Evolutionary conservation across 1,140 invertebrate genomes (phyloP), one percentile per base, ranked within the genome.

Genomic region (Papilio helenus): DNA sequence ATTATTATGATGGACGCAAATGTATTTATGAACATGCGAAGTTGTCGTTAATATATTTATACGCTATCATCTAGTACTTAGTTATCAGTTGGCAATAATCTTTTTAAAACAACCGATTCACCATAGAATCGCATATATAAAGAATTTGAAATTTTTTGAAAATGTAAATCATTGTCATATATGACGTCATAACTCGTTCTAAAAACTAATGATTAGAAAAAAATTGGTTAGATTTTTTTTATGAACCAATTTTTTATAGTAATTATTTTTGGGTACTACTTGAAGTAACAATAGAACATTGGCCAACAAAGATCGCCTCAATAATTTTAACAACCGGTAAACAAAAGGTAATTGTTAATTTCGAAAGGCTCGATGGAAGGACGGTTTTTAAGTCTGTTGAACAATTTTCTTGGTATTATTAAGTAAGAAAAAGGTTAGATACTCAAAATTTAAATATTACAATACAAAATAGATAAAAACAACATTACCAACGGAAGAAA

Each of bases 321-420:
- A 26, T 34, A 26, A 65, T 65, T 65, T 65, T 65, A 65, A 65
- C 10, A 65, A 26, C 3, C 23, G 2, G 61, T 65, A 65, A 65
- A 65, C 61, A 65, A 65, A 65, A 65, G 61, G 5, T 65, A 65
- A 65, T 65, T 29, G 61, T 65, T 65, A 65, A 65, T 65, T 65
- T 65, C 61, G 12, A 34, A 65, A 34, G 14, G 26, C 61, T 65
- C 18, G 3, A 65, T 65, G 3, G 61, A 65, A 29, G 23, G 61
- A 65, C 16, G 61, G 23, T 29, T 65, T 61, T 65, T 65, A 65
- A 65, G 23, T 65, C 29, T 26, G 23, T 65, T 65, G 34, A 65
- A 65, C 26, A 65, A 65, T 65, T 65, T 29, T 65, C 61, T 16
- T 5, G 26, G 26, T 16, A 29, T 65, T 65, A 65, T 65, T 7